Conservation (phyloP, 2,113 vertebrate genomes). For the Daubentonia madagascariensis region DNA sequence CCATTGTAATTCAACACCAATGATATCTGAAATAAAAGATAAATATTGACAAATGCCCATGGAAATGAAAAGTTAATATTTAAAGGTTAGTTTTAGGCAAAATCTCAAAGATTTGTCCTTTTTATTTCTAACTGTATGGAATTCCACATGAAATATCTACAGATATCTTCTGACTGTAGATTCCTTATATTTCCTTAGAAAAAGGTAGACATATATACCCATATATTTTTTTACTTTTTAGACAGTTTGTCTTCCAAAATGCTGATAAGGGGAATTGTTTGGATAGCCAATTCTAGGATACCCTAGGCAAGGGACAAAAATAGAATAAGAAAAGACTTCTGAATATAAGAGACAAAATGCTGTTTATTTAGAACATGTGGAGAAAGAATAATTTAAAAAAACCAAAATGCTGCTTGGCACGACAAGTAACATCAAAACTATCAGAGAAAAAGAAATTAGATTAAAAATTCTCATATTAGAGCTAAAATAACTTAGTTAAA, state of each 20-base stretch:
- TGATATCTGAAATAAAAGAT: not conserved
- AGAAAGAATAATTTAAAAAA: no score
- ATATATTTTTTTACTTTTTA: not conserved
- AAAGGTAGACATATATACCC: not conserved
- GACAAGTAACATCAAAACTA: not conserved
- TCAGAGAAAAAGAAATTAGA: not conserved
- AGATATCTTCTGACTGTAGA: not conserved
- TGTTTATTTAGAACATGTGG: not conserved
- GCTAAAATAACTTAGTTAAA: not conserved
- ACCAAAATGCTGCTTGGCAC: not conserved
- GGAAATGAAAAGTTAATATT: not conserved
- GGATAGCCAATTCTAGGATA: not conserved
- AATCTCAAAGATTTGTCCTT: not conserved
- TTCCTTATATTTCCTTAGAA: not conserved
- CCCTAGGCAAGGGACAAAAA: not conserved
- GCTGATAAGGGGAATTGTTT: not conserved
- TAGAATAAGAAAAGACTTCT: not conserved
- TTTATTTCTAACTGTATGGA: not conserved
- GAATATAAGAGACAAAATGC: not conserved
- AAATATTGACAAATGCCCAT: not conserved
- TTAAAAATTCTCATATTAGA: not conserved
- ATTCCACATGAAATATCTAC: not conserved
- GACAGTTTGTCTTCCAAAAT: not conserved
- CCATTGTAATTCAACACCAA: not conserved
- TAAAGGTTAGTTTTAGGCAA: slow-evolving; percentile 11